phyloP scores from a whole-genome alignment of 2,797 vertebrate genomes.

The Eremophila alpestris region DNA sequence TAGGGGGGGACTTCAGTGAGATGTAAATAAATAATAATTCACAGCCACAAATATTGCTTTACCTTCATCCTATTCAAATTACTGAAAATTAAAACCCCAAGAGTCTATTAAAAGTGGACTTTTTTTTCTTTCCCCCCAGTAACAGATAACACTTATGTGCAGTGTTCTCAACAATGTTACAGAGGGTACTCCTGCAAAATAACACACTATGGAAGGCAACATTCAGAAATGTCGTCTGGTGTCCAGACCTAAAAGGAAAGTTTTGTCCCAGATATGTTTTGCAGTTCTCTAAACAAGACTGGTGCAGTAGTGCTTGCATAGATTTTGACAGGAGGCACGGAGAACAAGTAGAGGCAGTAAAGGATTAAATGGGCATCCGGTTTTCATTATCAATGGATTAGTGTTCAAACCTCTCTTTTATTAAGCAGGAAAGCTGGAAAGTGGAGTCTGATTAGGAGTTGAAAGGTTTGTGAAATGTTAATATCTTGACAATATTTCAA shows the following conservation, averaged over 20 bases:
- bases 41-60: neutral
- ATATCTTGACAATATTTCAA: neutral
- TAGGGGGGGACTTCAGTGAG: slow-evolving; percentile 23
- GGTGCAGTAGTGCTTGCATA: neutral
- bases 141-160: neutral
- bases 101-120: neutral
- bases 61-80: slow-evolving; percentile 17
- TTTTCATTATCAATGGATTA: slow-evolving; percentile 48
- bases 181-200: neutral
- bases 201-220: neutral
- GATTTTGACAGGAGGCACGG: neutral
- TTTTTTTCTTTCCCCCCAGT: neutral
- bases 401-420: slow-evolving; percentile 11
- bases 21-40: slow-evolving; percentile 64
- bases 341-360: neutral
- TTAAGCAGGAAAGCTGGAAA: slow-evolving; percentile 11
- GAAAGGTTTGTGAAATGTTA: slow-evolving; percentile 13
- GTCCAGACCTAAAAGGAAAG: neutral
- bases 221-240: neutral
- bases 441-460: slow-evolving; percentile 13
- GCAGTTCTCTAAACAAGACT: neutral
- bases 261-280: neutral
- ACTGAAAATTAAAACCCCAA: slow-evolving; percentile 38
- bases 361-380: slow-evolving; percentile 12
- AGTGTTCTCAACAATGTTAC: slow-evolving; percentile 4